A percentile compares a stretch with the other conserved stretches of the same genome.
phyloP scores from a whole-genome alignment of 2,888 invertebrate genomes.

The Asteroscopus sphinx region DNA sequence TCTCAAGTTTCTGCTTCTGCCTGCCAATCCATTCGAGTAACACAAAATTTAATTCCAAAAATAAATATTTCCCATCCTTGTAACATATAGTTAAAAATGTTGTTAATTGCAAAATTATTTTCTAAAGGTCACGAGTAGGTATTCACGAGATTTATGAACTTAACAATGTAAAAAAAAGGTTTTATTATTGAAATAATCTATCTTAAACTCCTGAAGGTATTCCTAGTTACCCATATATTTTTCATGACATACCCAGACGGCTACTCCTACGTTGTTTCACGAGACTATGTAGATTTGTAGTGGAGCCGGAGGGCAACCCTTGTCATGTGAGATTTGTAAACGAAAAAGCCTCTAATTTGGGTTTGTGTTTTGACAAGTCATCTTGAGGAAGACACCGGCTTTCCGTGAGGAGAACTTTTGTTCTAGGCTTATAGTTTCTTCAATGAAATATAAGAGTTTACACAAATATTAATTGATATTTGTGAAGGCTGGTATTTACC shows the following conservation, averaged over 20 bases:
- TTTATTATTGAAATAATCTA: slow-evolving; percentile 6
- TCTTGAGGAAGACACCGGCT: slow-evolving; percentile 67
- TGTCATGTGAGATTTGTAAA: slow-evolving; percentile 83
- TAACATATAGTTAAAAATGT: too few species aligned
- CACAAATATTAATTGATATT: too few species aligned
- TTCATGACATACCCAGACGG: slow-evolving; percentile 65
- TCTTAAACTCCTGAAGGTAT: slow-evolving; percentile 31
- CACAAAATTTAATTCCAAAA: too few species aligned
- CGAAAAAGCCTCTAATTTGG: slow-evolving; percentile 83
- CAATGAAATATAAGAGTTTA: slow-evolving; percentile 7
- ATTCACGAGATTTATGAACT: too few species aligned
- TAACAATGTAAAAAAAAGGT: too few species aligned
- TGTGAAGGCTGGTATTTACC: too few species aligned
- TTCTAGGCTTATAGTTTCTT: slow-evolving; percentile 37
- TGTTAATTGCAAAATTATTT: too few species aligned
- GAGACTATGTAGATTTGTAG: slow-evolving; percentile 66
- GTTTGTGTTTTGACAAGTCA: slow-evolving; percentile 80
- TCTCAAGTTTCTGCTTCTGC: neutral
- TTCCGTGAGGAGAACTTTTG: slow-evolving; percentile 57
- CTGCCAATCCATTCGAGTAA: too few species aligned
- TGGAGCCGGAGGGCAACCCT: slow-evolving; percentile 77
- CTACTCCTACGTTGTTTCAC: slow-evolving; percentile 56
- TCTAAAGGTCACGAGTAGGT: too few species aligned
- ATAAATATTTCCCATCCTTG: too few species aligned
- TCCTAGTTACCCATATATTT: slow-evolving; percentile 55